Percentiles rank a stretch among this genome's conserved stretches.
Evolutionary conservation across 2,797 vertebrate species (phyloP).

Genomic region (Rachycentron canadum): DNA sequence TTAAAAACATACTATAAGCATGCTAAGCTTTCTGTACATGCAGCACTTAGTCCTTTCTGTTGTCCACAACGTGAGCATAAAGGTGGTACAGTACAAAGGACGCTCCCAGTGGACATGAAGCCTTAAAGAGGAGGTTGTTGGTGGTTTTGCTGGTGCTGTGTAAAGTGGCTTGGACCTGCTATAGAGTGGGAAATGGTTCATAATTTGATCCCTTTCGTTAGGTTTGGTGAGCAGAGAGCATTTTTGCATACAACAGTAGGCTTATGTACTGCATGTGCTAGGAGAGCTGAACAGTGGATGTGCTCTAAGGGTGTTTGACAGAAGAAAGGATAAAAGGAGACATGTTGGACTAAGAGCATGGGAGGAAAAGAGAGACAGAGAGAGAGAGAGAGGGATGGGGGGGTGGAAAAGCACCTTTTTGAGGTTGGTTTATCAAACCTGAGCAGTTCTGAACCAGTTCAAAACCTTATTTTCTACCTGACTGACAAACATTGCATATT

Average conservation of each 20-base stretch:
- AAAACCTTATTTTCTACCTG: slow-evolving; percentile 68
- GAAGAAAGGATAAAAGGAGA: slow-evolving; percentile 30
- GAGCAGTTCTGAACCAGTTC: slow-evolving; percentile 72
- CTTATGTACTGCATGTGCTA: slow-evolving; percentile 33
- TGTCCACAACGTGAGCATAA: slow-evolving; percentile 49
- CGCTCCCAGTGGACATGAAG: slow-evolving; percentile 44
- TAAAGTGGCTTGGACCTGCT: slow-evolving; percentile 67
- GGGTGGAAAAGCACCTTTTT: slow-evolving; percentile 74
- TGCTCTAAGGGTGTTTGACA: slow-evolving; percentile 25
- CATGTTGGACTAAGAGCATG: slow-evolving; percentile 11
- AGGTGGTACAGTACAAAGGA: slow-evolving; percentile 21
- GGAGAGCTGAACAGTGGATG: slow-evolving; percentile 27
- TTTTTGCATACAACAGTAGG: slow-evolving; percentile 53
- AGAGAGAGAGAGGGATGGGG: background rate
- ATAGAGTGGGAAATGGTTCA: slow-evolving; percentile 34
- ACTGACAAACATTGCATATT: slow-evolving; percentile 83
- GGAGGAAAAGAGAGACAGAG: background rate
- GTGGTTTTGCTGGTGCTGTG: slow-evolving; percentile 64
- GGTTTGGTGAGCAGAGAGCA: slow-evolving; percentile 39
- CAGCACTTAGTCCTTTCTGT: slow-evolving; percentile 38
- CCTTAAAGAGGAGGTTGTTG: slow-evolving; percentile 39
- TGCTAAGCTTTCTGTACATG: slow-evolving; percentile 62
- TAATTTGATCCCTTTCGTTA: slow-evolving; percentile 23
- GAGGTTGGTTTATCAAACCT: slow-evolving; percentile 80
- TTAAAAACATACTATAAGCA: slow-evolving; percentile 49